phyloP scores from a whole-genome alignment of 2,797 vertebrate genomes.

The Molothrus aeneus region DNA sequence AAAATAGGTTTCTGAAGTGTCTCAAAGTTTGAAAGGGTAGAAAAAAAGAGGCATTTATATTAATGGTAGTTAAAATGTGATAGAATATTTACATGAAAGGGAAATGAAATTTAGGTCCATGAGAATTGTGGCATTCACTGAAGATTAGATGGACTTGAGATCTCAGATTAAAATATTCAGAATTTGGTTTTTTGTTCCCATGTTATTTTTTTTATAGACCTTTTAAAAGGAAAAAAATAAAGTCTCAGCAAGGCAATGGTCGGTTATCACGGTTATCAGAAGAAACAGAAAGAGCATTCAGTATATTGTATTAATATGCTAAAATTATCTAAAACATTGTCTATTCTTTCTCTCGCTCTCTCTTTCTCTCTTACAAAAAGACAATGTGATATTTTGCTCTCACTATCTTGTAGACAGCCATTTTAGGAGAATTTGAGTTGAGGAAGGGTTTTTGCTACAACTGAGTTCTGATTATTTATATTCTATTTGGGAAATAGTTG shows the following conservation, averaged over 20 bases:
- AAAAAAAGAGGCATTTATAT: background rate
- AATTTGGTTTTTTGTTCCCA: background rate
- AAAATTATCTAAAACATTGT: background rate
- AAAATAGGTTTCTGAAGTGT: background rate
- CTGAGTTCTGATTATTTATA: background rate
- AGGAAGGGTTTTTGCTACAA: background rate
- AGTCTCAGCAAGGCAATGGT: background rate
- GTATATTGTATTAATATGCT: background rate
- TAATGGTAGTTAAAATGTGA: background rate
- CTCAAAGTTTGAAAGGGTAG: background rate
- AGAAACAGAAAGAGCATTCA: background rate
- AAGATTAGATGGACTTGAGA: background rate
- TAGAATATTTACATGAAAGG: background rate
- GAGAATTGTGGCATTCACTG: background rate
- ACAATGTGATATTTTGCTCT: background rate
- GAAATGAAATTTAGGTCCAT: background rate
- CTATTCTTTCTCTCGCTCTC: background rate
- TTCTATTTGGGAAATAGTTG: background rate
- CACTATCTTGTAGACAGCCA: background rate
- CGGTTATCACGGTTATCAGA: background rate
- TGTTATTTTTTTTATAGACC: background rate
- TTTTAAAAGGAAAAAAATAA: background rate
- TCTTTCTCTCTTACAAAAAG: background rate
- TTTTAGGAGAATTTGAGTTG: slow-evolving; percentile 8
- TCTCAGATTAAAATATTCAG: background rate